Conservation (phyloP, 2,888 invertebrate genomes). For the Trilocha varians region DNA sequence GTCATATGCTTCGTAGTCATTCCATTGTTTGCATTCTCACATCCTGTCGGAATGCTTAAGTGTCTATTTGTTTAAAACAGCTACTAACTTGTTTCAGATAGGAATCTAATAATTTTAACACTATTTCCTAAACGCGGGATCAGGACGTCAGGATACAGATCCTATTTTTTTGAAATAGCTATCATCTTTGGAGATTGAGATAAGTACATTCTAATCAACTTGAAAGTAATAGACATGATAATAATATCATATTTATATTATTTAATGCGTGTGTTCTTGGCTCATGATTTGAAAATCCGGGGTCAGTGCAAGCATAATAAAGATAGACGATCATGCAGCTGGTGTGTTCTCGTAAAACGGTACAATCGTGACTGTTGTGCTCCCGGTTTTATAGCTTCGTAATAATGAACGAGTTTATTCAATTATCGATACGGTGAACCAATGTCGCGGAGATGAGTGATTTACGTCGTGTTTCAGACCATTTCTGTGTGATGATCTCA, state of each 20-base stretch:
- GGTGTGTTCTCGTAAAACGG: conserved; percentile 55
- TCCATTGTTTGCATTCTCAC: conserved; percentile 18
- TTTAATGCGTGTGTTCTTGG: background rate
- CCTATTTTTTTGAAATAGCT: too few species aligned
- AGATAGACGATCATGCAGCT: conserved; percentile 56
- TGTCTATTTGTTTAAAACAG: background rate
- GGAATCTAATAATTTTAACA: too few species aligned
- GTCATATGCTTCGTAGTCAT: conserved; percentile 32
- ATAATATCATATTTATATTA: too few species aligned
- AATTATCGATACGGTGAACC: conserved; percentile 61
- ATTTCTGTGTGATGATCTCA: conserved; percentile 23
- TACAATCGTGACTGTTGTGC: conserved; percentile 56
- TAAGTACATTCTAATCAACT: too few species aligned
- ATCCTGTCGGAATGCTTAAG: conserved; percentile 18
- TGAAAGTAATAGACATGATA: background rate
- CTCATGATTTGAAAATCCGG: conserved; percentile 24
- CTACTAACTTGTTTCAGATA: too few species aligned
- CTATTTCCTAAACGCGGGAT: too few species aligned
- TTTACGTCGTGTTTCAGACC: conserved; percentile 32
- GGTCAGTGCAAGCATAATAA: conserved; percentile 56
- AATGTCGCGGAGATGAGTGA: conserved; percentile 54
- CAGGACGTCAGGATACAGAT: too few species aligned
- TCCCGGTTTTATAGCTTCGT: conserved; percentile 50
- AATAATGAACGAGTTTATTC: conserved; percentile 68
- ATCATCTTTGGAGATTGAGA: too few species aligned